phyloP scores from a whole-genome alignment of 2,113 vertebrate genomes.

The Passer montanus region DNA sequence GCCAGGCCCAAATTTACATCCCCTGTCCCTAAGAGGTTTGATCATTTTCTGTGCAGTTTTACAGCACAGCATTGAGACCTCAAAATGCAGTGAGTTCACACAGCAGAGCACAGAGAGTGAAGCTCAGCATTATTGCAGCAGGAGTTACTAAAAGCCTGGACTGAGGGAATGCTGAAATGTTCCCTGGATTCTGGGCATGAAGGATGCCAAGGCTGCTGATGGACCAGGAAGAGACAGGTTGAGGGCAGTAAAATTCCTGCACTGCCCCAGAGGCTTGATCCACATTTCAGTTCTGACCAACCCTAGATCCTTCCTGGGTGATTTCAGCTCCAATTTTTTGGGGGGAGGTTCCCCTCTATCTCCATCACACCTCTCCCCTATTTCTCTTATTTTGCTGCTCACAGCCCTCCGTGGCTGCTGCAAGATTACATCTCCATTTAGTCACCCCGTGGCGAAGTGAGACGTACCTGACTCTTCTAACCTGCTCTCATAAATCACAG shows the following conservation, averaged over 20 bases:
- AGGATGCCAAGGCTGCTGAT: not conserved
- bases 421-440: not conserved
- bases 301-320: not conserved
- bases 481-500: constrained; percentile 41
- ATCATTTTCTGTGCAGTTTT: not conserved
- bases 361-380: not conserved
- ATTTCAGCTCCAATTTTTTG: not conserved
- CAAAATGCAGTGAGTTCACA: not conserved
- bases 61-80: not conserved
- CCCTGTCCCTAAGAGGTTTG: not conserved
- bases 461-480: not conserved
- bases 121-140: not conserved
- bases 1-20: not conserved
- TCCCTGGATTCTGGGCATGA: not conserved
- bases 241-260: not conserved
- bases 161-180: not conserved
- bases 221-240: not conserved
- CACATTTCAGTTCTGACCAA: not conserved
- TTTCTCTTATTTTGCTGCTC: not conserved
- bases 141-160: not conserved
- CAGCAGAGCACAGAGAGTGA: not conserved
- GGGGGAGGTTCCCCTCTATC: not conserved
- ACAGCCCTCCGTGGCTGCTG: fast-evolving
- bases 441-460: not conserved
- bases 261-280: not conserved